Base-by-base conservation (phyloP, 2,888 invertebrate species). In the Thecocarcelia acutangulata region DNA sequence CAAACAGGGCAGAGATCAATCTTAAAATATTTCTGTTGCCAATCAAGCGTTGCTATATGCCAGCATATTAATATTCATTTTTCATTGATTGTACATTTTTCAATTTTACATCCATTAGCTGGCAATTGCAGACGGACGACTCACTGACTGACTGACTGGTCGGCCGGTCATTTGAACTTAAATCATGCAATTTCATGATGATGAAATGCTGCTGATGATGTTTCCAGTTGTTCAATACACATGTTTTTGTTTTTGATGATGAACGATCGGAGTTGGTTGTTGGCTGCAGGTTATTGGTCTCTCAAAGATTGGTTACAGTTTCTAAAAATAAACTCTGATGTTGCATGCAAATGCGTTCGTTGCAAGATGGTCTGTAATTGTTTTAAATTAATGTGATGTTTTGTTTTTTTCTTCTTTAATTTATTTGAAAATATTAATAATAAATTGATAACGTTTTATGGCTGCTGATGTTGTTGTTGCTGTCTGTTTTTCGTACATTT, bases 301-400 rank as follows among this genome's bases (percentile, higher is more conserved):
- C 68, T 24, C 13, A 72, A 37, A 52, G 64, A 76, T 80, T 76
- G 75, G 75, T 66, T 80, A 72, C 75, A 80, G 40, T 72, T 59
- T 50, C 75, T 80, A 58, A 48, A 66, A 76, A 72, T 80, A 75
- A 17, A 58, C 40, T 42, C 28, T 42, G 9, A 12, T 42, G 64
- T 17, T 59, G 70, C 50, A 64, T 66, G 72, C 24, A 64, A 68
- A 64, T 54, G 59, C 59, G 59, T 68, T 68, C 59, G 59, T 68
- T 68, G 33, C 50, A 13, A 24, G 48, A 13, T 58, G n/a, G 19
- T 59, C 42, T 3, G 28, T 59, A 50, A 50, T 75, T 74, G 40
- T 28, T 48, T 50, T 75, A 66, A 58, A 59, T 75, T 75, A 24
- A 66, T 46, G 15, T 58, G 21, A 9, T 46, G 9, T 64, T 46